A percentile compares a stretch with the other conserved stretches of the same genome.
phyloP scores from a whole-genome alignment of 35 echinoderm and acorn worm genomes.

The Apostichopus parvimensis region DNA sequence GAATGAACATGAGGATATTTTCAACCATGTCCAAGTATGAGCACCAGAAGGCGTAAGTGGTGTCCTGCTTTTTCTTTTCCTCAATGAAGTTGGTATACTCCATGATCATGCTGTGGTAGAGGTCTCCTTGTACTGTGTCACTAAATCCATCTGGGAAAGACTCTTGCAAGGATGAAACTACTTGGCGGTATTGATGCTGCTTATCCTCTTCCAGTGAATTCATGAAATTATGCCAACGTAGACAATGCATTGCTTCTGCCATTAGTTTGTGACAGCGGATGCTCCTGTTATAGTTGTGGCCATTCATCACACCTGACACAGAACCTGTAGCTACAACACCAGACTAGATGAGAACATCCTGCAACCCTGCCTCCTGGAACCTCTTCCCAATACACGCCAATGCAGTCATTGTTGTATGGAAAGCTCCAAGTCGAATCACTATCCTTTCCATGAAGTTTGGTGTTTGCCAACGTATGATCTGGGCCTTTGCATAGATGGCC shows the following conservation, averaged over 20 bases:
- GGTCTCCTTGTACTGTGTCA: background rate
- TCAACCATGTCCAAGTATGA: slow-evolving; percentile 64
- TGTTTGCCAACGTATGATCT: too few relatives aligned
- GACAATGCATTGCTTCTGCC: background rate
- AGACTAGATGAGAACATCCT: slow-evolving; percentile 8
- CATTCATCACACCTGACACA: background rate
- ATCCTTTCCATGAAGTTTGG: background rate
- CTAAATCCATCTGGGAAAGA: slow-evolving; percentile 22
- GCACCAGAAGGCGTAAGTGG: slow-evolving; percentile 59
- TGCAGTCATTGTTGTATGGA: background rate
- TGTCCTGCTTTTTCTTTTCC: background rate
- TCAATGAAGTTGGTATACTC: slow-evolving; percentile 25
- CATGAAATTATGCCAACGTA: background rate
- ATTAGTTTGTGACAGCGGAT: slow-evolving; percentile 10
- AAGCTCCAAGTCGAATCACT: background rate
- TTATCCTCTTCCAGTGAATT: background rate
- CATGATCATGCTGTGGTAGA: background rate
- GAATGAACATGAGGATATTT: slow-evolving; percentile 43
- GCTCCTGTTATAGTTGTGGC: background rate
- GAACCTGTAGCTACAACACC: background rate
- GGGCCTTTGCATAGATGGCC: too few relatives aligned
- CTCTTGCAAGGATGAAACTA: background rate
- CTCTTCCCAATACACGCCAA: slow-evolving; percentile 24
- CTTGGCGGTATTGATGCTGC: too few relatives aligned
- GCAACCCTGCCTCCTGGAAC: background rate